Conservation (phyloP, 2,113 vertebrate genomes). For the Mirounga angustirostris region DNA sequence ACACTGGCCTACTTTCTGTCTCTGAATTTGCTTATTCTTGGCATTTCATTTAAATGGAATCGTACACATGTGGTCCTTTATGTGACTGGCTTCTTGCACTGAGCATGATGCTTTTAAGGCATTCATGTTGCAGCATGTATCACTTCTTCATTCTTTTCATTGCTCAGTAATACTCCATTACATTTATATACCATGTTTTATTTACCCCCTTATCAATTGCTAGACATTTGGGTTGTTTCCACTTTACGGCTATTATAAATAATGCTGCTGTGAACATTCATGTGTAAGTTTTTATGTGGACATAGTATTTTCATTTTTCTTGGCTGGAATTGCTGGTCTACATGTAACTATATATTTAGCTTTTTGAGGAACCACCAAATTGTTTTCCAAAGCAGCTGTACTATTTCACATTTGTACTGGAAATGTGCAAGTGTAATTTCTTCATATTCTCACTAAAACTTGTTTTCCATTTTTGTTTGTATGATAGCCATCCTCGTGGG, state of each 20-base stretch:
- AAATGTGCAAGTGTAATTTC: background rate
- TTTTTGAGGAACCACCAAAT: constrained; percentile 21
- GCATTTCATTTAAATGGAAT: constrained; percentile 20
- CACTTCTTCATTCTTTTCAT: constrained; percentile 1
- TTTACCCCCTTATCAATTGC: background rate
- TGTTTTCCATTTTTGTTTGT: constrained; percentile 35
- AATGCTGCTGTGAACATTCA: background rate
- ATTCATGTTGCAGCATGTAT: background rate
- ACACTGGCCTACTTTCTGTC: background rate
- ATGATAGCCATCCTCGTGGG: background rate
- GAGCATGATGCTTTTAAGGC: constrained; percentile 4
- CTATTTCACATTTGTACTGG: background rate
- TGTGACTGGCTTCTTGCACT: background rate
- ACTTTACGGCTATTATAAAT: constrained; percentile 31
- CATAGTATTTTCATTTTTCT: constrained; percentile 15
- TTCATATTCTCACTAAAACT: background rate
- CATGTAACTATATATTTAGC: constrained; percentile 41
- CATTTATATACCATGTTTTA: background rate
- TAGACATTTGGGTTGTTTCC: constrained; percentile 42
- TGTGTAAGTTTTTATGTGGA: background rate
- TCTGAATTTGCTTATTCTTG: constrained; percentile 40
- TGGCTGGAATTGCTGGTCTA: background rate
- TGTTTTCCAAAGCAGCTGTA: background rate
- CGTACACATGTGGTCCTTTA: background rate
- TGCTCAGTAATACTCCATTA: background rate